Evolutionary conservation across 2,113 vertebrate species (phyloP), one percentile per base, ranked within the genome.

Genomic region (Microcebus tavaratra): DNA sequence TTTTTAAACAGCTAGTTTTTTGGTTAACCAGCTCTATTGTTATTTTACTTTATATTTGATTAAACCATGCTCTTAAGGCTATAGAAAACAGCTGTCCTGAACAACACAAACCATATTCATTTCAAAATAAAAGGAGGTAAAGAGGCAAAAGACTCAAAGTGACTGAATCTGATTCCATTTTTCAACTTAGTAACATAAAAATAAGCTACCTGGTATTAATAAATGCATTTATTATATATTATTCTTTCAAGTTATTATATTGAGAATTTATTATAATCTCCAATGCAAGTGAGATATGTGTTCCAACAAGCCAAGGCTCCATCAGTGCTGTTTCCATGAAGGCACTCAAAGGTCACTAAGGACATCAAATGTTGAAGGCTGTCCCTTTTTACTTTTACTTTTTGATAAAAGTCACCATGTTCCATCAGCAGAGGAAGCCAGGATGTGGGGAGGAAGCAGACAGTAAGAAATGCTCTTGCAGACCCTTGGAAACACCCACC

Each of bases 41-140:
- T 81, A 67, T 65, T 31, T 92, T 73, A 70, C 57, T 89, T 53
- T 85, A 25, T 23, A 61, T 93, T 96, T 91, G 15, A 81, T 45
- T 93, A 70, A 88, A 36, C 29, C 55, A 5, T 61, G 27, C 14
- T 93, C 17, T 57, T 72, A 17, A 11, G 0, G 29, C 18, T 93
- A 20, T 34, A 72, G 42, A 78, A 91, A 94, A 73, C 79, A 82
- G 87, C 53, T n/a, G 23, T 0, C 18, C 39, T 39, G 5, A 75
- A 82, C 57, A 88, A 84, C 15, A 53, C 17, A 88, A n/a, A 85
- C 65, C 50, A 78, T 57, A 50, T 73, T 95, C 29, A 59, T 67
- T 92, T 80, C 31, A 75, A 96, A 95, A 88, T 61, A 67, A 92
- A 92, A 82, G 31, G 15, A 50, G 0, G 42, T 21, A 53, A 83